Evolutionary conservation across 2,888 invertebrate species (phyloP).

Genomic region (Tenthredo distinguenda): DNA sequence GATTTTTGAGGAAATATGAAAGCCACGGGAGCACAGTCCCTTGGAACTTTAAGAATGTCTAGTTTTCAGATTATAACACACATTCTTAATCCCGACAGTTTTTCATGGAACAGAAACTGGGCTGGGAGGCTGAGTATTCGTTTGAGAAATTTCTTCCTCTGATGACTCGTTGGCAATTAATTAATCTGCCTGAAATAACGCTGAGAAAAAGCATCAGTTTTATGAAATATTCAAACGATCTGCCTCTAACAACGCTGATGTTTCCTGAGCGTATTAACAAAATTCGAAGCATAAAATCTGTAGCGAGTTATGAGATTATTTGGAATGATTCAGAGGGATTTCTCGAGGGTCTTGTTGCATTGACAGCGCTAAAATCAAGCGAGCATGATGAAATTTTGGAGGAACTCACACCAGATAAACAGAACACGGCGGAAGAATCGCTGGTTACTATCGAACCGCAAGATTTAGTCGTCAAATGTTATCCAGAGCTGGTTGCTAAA

Average conservation of each 20-base stretch:
- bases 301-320: constrained; percentile 86
- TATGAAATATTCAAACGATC: constrained; percentile 22
- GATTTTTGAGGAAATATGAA: neutral
- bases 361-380: constrained; percentile 59
- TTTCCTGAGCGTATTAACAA: constrained; percentile 81
- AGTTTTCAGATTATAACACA: neutral
- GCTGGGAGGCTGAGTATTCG: constrained; percentile 88
- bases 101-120: constrained; percentile 83
- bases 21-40: neutral
- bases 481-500: constrained; percentile 82
- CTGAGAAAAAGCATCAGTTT: constrained; percentile 56
- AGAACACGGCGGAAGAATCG: constrained; percentile 77
- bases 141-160: constrained; percentile 89
- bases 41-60: neutral
- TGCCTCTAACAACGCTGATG: constrained; percentile 70
- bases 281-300: constrained; percentile 80
- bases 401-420: constrained; percentile 77
- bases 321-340: constrained; percentile 83
- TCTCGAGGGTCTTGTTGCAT: constrained; percentile 80
- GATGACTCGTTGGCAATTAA: constrained; percentile 88
- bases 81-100: constrained; percentile 77
- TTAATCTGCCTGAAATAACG: constrained; percentile 74
- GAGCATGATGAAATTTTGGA: constrained; percentile 55
- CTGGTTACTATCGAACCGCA: constrained; percentile 87
- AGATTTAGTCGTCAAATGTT: constrained; percentile 82